Conservation (phyloP, 2,797 vertebrate species). For the Danio choprae region DNA sequence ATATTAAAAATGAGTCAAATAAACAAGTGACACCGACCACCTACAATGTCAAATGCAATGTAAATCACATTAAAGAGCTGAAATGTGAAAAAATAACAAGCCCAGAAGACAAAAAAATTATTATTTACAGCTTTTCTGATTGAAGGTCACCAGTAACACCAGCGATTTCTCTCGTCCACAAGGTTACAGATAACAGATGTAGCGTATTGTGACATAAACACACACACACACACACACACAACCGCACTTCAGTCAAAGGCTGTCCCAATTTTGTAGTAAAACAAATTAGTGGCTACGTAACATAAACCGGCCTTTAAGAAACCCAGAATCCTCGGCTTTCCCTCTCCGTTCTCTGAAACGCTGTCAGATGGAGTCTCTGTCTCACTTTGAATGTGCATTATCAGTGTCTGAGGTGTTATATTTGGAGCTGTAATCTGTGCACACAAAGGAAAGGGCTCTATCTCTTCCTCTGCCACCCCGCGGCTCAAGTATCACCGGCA, state of each 20-base stretch:
- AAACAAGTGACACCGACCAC: too few species aligned
- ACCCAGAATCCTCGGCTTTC: constrained; percentile 9
- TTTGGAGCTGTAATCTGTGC: constrained; percentile 50
- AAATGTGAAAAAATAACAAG: too few species aligned
- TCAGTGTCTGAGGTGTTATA: constrained; percentile 52
- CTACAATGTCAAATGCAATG: too few species aligned
- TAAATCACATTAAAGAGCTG: too few species aligned
- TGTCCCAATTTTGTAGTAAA: constrained; percentile 16
- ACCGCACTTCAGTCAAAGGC: constrained; percentile 22
- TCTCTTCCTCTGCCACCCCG: constrained; percentile 41
- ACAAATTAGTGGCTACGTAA: constrained; percentile 36
- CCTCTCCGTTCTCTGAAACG: constrained; percentile 20
- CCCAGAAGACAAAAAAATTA: background rate
- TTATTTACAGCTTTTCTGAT: constrained; percentile 54
- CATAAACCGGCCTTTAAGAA: constrained; percentile 26
- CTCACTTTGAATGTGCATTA: constrained; percentile 39
- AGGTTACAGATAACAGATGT: constrained; percentile 18
- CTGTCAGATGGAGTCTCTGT: constrained; percentile 32
- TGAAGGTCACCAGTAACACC: constrained; percentile 52
- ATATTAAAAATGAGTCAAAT: too few species aligned
- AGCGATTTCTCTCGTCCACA: constrained; percentile 5
- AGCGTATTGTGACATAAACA: constrained; percentile 14
- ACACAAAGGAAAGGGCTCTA: constrained; percentile 54
- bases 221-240: constrained; percentile 25
- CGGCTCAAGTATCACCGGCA: constrained; percentile 62